Conservation (phyloP, 2,888 invertebrate genomes). For the Ophioninae sp. region DNA sequence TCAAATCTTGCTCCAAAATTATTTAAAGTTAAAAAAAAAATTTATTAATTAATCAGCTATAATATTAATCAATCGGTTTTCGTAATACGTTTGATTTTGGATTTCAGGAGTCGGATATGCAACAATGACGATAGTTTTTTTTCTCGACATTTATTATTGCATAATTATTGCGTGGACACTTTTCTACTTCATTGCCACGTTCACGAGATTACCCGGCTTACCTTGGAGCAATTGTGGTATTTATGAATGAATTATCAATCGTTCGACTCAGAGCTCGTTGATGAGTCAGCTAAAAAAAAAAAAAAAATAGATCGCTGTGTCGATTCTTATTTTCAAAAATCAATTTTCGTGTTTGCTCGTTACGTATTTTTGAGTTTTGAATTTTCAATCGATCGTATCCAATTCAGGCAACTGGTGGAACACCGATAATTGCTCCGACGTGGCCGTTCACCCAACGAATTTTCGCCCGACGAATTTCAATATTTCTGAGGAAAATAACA, state of each 20-base stretch:
- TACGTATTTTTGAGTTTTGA: neutral
- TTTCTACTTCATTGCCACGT: constrained; percentile 86
- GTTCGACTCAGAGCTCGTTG: neutral
- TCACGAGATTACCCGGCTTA: constrained; percentile 82
- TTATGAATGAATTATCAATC: constrained; percentile 3
- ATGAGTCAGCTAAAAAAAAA: neutral
- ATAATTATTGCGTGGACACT: constrained; percentile 90
- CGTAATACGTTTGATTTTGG: neutral
- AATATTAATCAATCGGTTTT: neutral
- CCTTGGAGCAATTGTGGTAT: constrained; percentile 86
- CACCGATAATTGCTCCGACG: constrained; percentile 82
- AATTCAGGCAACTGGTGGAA: constrained; percentile 86
- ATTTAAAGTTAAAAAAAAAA: too few species aligned
- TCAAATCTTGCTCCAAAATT: neutral
- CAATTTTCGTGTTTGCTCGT: neutral
- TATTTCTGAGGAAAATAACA: neutral
- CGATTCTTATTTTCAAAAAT: neutral
- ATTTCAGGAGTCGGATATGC: constrained; percentile 87
- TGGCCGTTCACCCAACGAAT: constrained; percentile 43
- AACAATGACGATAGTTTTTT: constrained; percentile 89
- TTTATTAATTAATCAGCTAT: neutral
- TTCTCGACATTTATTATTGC: constrained; percentile 89
- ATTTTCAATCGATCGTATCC: neutral
- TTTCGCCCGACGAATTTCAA: constrained; percentile 27
- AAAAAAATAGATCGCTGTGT: neutral